A percentile compares a stretch with the other conserved stretches of the same genome.
Evolutionary conservation across 2,797 vertebrate genomes (phyloP).

Genomic region (Thalassophryne amazonica): DNA sequence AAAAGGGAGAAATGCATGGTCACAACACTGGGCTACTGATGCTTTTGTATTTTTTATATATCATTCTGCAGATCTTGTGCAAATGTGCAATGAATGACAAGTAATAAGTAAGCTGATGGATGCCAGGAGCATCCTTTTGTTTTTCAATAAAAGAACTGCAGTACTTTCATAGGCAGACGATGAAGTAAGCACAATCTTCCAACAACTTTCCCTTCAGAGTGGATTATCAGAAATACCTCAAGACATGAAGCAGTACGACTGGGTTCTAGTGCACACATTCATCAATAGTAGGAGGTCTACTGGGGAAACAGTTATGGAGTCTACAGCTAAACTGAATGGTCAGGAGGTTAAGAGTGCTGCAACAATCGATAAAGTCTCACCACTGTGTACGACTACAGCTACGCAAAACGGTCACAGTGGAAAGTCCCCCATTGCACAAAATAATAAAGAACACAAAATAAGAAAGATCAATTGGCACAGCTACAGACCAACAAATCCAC

Average conservation of each 20-base stretch:
- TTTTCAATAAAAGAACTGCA: neutral
- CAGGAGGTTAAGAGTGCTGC: constrained; percentile 35
- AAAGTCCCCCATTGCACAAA: constrained; percentile 2
- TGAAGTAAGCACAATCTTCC: too few species aligned
- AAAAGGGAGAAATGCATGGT: too few species aligned
- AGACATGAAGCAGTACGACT: constrained; percentile 17
- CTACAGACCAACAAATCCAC: neutral
- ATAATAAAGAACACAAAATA: neutral
- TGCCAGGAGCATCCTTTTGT: neutral
- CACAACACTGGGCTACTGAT: too few species aligned
- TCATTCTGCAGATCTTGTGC: neutral
- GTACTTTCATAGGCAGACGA: neutral
- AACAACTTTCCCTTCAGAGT: constrained; percentile 5
- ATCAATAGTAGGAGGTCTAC: constrained; percentile 31
- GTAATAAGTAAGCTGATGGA: neutral
- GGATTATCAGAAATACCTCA: constrained; percentile 5
- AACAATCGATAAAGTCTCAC: constrained; percentile 50
- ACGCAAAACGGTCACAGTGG: too few species aligned
- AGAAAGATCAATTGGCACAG: neutral
- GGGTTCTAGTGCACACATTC: constrained; percentile 11
- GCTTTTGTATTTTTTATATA: too few species aligned
- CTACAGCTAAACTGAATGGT: constrained; percentile 36
- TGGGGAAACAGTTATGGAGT: constrained; percentile 42
- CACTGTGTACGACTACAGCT: constrained; percentile 35
- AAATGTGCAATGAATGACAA: neutral